Conservation (phyloP, 2,888 invertebrate species). For the Alviniconcha strummeri region DNA sequence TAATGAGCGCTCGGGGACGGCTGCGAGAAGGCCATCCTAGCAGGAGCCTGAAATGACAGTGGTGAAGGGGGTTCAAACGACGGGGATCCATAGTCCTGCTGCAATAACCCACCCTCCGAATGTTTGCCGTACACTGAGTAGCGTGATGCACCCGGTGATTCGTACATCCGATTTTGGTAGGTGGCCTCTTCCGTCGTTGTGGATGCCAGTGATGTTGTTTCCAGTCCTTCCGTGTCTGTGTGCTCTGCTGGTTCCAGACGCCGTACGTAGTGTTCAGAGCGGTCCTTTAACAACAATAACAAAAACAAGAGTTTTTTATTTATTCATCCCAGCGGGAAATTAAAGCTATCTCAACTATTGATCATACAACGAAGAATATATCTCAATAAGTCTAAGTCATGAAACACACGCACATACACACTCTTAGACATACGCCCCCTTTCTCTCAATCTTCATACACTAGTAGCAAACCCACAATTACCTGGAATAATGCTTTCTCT, state of each 20-base stretch:
- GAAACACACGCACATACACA: background rate
- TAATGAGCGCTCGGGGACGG: background rate
- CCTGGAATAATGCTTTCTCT: too few relatives aligned
- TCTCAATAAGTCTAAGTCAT: background rate
- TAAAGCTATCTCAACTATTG: background rate
- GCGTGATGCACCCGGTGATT: background rate
- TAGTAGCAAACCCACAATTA: too few relatives aligned
- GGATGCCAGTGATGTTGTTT: background rate
- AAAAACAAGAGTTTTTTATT: background rate
- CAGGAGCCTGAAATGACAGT: background rate
- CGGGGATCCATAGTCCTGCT: background rate
- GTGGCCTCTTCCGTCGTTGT: background rate
- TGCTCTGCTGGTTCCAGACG: background rate
- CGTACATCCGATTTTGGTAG: background rate
- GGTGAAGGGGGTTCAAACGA: background rate
- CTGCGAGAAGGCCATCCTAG: background rate
- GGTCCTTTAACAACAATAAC: background rate
- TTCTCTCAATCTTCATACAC: too few relatives aligned
- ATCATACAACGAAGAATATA: background rate
- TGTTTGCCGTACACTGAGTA: too few relatives aligned
- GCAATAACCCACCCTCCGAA: background rate
- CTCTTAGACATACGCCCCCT: too few relatives aligned
- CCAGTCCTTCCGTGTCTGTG: background rate
- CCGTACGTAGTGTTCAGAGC: background rate
- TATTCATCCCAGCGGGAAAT: background rate